Conservation (phyloP, 2,797 vertebrate genomes). For the Cuniculus paca region DNA sequence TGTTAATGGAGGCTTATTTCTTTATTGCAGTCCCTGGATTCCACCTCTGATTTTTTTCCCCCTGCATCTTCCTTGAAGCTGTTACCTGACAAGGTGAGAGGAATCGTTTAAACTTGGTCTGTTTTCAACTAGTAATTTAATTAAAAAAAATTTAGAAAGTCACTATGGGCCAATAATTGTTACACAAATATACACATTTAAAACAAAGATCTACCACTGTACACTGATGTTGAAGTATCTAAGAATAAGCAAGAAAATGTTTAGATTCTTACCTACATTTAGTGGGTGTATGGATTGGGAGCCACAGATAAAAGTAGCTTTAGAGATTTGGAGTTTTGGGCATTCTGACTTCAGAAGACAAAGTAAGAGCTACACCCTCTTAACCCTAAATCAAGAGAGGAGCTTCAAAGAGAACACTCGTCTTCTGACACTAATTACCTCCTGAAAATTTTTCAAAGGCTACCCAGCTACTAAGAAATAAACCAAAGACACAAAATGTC, state of each 20-base stretch:
- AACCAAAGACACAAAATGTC: neutral
- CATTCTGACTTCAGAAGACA: neutral
- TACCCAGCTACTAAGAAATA: neutral
- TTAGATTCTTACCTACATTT: neutral
- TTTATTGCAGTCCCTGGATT: neutral
- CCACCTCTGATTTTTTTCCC: neutral
- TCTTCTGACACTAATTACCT: constrained; percentile 3
- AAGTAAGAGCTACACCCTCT: neutral
- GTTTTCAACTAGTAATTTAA: constrained; percentile 3
- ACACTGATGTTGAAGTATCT: neutral
- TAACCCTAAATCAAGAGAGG: neutral
- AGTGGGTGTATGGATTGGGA: neutral
- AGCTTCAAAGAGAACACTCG: neutral
- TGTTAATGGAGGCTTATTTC: constrained; percentile 7
- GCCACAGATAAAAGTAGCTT: neutral
- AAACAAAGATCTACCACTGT: neutral
- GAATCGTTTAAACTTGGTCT: neutral
- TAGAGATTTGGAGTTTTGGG: neutral
- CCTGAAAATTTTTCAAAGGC: neutral
- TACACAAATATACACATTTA: neutral
- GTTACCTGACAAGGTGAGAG: neutral
- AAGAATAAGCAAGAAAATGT: neutral
- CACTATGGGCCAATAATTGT: neutral
- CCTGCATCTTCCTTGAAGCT: neutral
- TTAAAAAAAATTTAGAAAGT: neutral